Base-by-base conservation (phyloP, 2,888 invertebrate genomes). In the Vesta saturnalis region DNA sequence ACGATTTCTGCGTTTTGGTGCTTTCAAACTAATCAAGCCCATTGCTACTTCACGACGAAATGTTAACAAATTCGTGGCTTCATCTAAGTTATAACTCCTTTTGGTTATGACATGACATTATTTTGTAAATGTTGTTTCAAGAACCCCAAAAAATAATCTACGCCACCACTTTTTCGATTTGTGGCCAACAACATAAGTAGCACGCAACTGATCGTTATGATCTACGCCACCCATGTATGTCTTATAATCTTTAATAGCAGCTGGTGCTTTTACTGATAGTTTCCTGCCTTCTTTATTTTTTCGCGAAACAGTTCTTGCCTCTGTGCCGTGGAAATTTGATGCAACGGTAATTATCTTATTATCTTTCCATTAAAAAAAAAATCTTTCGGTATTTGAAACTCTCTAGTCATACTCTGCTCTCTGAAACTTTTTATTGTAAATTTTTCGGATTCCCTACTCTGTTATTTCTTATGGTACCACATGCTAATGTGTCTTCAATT, bases 261-360 rank as follows among this genome's bases (percentile, higher is more conserved):
- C 6, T 1, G 35, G 35, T 14, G 35, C 16, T 63, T 55, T 39
- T 10, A 46, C 56, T 43, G 8, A 21, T 4, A 60, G 18, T 63
- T 21, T 10, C 10, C 4, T 30, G 30, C 5, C n/a, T 54, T 39
- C 8, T 54, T 1, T 52, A 35, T 46, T 15, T 47, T 46, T 60
- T 22, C 60, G 1, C 1, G 10, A 14, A 3, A 61, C 61, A 6
- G 14, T 39, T 6, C 14, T 22, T 15, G 21, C 23, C 54, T 61
- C 63, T 14, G 56, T 56, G n/a, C 23, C 46, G 22, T 63, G 55
- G 14, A 78, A 80, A 73, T 72, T 77, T 10, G 79, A 80, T 39
- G 73, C 74, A n/a, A 79, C 68, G 10, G 65, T 76, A 10, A 81
- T 78, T 65, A 74, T 66, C 73, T 80, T 80, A 67, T 80, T 80